These are phyloP conservation scores for Gastrophryne carolinensis DNA, from an alignment of 2,797 vertebrate species.

Conservation along the genomic window DNA sequence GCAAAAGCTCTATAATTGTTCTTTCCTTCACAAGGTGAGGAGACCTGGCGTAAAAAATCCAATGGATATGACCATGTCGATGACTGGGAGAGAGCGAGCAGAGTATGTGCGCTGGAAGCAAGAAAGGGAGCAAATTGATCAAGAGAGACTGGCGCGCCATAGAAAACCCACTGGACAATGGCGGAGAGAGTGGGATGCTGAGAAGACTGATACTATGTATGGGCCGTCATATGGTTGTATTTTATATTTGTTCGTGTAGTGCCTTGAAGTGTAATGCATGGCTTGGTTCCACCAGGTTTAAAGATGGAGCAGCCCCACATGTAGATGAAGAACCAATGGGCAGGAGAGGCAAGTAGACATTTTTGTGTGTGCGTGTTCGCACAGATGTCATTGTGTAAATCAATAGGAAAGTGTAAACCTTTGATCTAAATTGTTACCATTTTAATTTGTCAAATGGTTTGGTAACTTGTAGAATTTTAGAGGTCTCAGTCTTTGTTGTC, in stretches of 20 bases:
- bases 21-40: constrained; percentile 64
- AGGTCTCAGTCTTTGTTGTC: constrained; percentile 6
- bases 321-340: constrained; percentile 62
- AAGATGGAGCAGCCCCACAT: constrained; percentile 65
- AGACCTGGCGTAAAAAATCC: constrained; percentile 65
- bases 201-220: constrained; percentile 85
- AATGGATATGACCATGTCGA: constrained; percentile 88
- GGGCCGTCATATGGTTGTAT: background rate
- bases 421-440: no score
- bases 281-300: no score
- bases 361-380: no score
- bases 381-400: no score
- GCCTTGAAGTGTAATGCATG: no score
- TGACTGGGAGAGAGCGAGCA: constrained; percentile 88
- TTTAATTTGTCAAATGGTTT: no score
- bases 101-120: constrained; percentile 93
- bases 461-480: no score
- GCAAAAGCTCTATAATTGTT: no score
- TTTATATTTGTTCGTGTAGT: no score
- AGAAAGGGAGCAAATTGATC: constrained; percentile 88
- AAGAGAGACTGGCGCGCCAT: constrained; percentile 84
- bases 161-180: constrained; percentile 90
- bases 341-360: constrained; percentile 68
- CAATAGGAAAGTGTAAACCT: no score
- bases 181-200: constrained; percentile 89